A percentile compares a stretch with the other conserved stretches of the same genome.
phyloP scores from a whole-genome alignment of 2,797 vertebrate species.

The Typhlichthys eigenmanni region DNA sequence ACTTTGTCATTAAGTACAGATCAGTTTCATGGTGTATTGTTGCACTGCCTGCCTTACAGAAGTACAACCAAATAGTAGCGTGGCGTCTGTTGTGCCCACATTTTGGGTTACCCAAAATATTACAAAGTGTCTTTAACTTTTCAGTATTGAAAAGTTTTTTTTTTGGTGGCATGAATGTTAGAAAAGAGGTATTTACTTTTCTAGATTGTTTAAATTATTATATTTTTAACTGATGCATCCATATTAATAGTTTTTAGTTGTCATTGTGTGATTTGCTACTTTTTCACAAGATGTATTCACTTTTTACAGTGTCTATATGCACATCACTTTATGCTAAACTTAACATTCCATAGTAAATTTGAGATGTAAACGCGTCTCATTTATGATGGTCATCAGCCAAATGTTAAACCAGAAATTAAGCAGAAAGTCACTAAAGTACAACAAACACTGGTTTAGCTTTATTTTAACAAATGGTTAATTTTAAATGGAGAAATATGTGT shows the following conservation, averaged over 20 bases:
- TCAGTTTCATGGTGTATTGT: slow-evolving; percentile 27
- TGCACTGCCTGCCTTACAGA: slow-evolving; percentile 65
- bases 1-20: not conserved
- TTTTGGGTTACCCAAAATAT: slow-evolving; percentile 31
- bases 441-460: too few relatives aligned
- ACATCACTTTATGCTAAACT: too few relatives aligned
- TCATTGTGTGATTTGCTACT: slow-evolving; percentile 29
- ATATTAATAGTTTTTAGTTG: slow-evolving; percentile 36
- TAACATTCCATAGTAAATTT: too few relatives aligned
- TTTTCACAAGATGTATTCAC: slow-evolving; percentile 45
- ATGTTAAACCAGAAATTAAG: too few relatives aligned
- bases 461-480: too few relatives aligned
- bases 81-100: slow-evolving; percentile 53
- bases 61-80: slow-evolving; percentile 68
- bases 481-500: too few relatives aligned
- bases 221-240: slow-evolving; percentile 39
- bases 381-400: too few relatives aligned
- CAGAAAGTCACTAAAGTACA: not conserved
- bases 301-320: too few relatives aligned
- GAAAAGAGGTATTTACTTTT: slow-evolving; percentile 15
- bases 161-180: too few relatives aligned
- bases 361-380: too few relatives aligned
- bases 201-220: slow-evolving; percentile 60
- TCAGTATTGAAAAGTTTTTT: not conserved
- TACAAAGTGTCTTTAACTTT: slow-evolving; percentile 31